These are phyloP conservation scores for Zygothrica quintamaculata DNA, from an alignment of 2,888 invertebrate species.

Conservation along the genomic window DNA sequence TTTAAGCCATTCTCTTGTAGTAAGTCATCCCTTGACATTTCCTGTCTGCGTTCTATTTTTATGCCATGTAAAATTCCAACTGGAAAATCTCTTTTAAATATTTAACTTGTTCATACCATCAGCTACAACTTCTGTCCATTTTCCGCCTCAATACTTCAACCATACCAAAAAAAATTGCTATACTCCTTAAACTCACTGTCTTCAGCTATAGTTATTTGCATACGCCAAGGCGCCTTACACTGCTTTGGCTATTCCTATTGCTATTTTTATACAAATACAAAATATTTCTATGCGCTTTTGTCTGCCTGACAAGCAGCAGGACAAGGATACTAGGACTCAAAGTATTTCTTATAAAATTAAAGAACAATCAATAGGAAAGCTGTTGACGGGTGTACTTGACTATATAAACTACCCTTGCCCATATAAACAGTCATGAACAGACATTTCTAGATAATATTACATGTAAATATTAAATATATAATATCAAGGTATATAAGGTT, in stretches of 20 bases:
- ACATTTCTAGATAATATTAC: too few relatives aligned
- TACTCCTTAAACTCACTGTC: not conserved
- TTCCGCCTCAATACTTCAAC: conserved; percentile 36
- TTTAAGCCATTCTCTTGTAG: conserved; percentile 1
- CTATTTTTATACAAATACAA: conserved; percentile 19
- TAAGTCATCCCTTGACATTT: conserved; percentile 5
- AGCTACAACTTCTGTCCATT: conserved; percentile 23
- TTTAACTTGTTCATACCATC: conserved; percentile 8
- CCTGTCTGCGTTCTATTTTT: conserved; percentile 20
- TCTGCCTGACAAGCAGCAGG: not conserved
- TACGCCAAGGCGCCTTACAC: conserved; percentile 23
- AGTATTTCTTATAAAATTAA: too few relatives aligned
- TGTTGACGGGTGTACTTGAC: too few relatives aligned
- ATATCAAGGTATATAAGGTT: too few relatives aligned
- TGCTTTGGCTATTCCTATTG: conserved; percentile 2
- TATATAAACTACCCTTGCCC: too few relatives aligned
- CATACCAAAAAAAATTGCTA: conserved; percentile 21
- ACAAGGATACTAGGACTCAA: too few relatives aligned
- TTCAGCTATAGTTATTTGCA: conserved; percentile 33
- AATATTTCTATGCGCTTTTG: conserved; percentile 21
- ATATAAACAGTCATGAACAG: too few relatives aligned
- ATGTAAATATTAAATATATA: too few relatives aligned
- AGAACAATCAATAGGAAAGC: too few relatives aligned
- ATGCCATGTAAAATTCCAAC: conserved; percentile 12
- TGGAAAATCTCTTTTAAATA: conserved; percentile 14